Percentiles rank a stretch among this genome's conserved stretches.
Conservation (phyloP, 2,113 vertebrate species). For the Struthio camelus region DNA sequence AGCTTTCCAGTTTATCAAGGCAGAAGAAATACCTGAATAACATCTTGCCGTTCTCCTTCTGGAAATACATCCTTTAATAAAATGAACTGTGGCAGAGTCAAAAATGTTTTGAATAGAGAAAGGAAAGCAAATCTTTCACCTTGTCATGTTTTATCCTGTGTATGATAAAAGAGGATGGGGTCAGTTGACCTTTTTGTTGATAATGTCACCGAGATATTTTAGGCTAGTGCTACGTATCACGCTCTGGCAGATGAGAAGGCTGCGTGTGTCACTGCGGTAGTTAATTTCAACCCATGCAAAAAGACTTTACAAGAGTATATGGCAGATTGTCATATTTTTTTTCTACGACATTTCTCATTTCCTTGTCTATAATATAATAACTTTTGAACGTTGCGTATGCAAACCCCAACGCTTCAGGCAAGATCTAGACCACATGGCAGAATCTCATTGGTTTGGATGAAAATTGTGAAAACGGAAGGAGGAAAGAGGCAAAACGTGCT, state of each 20-base stretch:
- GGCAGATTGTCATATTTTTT: background rate
- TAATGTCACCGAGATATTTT: conserved; percentile 43
- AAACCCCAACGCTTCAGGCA: background rate
- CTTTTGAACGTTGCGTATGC: background rate
- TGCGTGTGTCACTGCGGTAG: background rate
- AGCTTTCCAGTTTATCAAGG: background rate
- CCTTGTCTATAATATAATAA: background rate
- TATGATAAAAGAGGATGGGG: background rate
- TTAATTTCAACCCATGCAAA: conserved; percentile 29
- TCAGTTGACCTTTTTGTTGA: conserved; percentile 53
- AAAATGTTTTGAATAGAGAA: background rate
- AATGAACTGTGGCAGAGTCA: background rate
- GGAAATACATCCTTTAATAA: background rate
- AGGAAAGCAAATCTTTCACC: background rate
- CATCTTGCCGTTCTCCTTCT: background rate
- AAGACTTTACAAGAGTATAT: background rate
- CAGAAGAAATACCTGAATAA: background rate
- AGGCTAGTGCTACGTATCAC: background rate
- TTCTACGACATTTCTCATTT: background rate
- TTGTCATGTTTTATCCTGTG: background rate
- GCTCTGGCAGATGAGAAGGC: background rate
- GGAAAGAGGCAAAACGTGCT: background rate
- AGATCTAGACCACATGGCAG: background rate
- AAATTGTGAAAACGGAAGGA: background rate
- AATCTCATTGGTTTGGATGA: background rate